Conservation (phyloP, 2,797 vertebrate genomes). For the Allobates femoralis region DNA sequence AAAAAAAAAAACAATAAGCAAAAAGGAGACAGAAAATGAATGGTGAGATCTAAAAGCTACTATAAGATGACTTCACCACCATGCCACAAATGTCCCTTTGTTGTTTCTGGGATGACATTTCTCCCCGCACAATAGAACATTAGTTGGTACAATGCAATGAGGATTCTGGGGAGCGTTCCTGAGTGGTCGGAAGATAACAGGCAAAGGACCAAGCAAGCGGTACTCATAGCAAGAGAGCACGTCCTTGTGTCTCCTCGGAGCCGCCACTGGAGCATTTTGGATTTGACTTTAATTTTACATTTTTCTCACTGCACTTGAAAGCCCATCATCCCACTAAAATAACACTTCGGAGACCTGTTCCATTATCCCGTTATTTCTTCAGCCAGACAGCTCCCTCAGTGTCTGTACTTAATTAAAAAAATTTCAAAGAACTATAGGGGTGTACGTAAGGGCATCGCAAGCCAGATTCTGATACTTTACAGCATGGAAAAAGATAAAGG, state of each 20-base stretch:
- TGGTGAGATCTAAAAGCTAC: conserved; percentile 14
- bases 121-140: conserved; percentile 39
- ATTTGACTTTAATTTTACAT: conserved; percentile 18
- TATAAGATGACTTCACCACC: conserved; percentile 24
- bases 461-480: not conserved
- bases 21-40: conserved; percentile 7
- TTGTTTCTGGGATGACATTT: conserved; percentile 46
- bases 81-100: conserved; percentile 52
- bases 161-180: conserved; percentile 44
- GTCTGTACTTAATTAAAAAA: conserved; percentile 13
- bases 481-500: not conserved
- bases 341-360: conserved; percentile 27
- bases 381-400: not conserved
- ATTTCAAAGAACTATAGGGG: not conserved
- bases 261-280: conserved; percentile 17
- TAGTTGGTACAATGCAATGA: not conserved
- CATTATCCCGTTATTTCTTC: conserved; percentile 7
- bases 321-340: conserved; percentile 27
- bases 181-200: conserved; percentile 34
- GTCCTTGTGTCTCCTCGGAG: not conserved
- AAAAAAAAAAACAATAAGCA: not conserved
- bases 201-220: conserved; percentile 11
- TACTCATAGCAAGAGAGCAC: not conserved
- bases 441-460: not conserved
- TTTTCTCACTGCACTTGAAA: conserved; percentile 35